Evolutionary conservation across 2,888 invertebrate species (phyloP), one percentile per base, ranked within the genome.

Genomic region (Penaeus monodon): DNA sequence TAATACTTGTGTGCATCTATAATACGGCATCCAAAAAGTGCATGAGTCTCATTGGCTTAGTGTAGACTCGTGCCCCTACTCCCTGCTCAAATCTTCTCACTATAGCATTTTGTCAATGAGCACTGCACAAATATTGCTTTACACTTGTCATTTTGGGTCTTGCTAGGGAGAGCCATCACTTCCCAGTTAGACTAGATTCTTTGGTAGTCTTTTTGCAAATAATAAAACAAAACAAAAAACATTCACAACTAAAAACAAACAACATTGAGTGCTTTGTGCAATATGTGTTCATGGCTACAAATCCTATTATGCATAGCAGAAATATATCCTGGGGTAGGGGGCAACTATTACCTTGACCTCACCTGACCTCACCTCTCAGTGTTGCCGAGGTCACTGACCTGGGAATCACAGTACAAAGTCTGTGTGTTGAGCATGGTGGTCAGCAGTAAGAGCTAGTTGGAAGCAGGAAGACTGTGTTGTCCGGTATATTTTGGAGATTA

Each of bases 341-440:
- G 82, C 82, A 82, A 79, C 79, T 77, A 81, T 70, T 78, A 87
- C 86, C 86, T 87, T 82, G 86, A 83, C 86, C 86, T 87, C 86
- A 87, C 86, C 86, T 79, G 86, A 87, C 86, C 86, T 86, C 86
- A 68, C 86, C 86, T 86, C 86, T 87, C 83, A 79, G 86, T 87
- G 86, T 87, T 87, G 83, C 86, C 79, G 73, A 83, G 86, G 86
- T 87, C 86, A 79, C 83, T 87, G 86, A 87, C 86, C 86, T 87
- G 86, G 86, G 83, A 87, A 87, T 87, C 86, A 87, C 86, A 87
- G 86, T 87, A 87, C 86, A 87, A 87, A 87, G 86, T 87, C 86
- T 87, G 86, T 87, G 86, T 87, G 86, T 87, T 82, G 83, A 87
- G 86, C 86, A 87, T 87, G 86, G 83, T 87, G 86, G 83, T 87